phyloP scores from a whole-genome alignment of 2,113 vertebrate species.

The Oreochromis tanganicae region DNA sequence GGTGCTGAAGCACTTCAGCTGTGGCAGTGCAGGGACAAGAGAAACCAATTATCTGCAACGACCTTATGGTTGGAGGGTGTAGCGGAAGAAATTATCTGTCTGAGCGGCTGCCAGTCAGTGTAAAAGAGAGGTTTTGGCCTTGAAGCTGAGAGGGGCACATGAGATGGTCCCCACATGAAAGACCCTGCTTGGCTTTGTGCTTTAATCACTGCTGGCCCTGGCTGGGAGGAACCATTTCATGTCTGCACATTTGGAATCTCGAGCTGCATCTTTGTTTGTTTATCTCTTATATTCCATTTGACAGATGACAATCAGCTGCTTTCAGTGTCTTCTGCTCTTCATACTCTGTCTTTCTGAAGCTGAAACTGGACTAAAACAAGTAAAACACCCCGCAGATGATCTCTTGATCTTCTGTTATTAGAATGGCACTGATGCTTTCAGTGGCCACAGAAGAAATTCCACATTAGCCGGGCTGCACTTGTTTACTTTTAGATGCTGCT shows the following conservation, averaged over 20 bases:
- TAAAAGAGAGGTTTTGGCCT: slow-evolving; percentile 19
- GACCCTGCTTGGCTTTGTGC: neutral
- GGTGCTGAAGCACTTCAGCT: slow-evolving; percentile 5
- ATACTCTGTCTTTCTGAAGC: neutral
- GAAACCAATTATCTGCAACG: slow-evolving; percentile 18
- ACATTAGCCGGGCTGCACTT: neutral
- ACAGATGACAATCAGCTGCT: slow-evolving; percentile 20
- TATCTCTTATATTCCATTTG: slow-evolving; percentile 17
- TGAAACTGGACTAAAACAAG: neutral
- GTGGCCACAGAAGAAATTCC: slow-evolving; percentile 1
- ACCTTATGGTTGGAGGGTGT: neutral
- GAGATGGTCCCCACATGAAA: slow-evolving; percentile 62
- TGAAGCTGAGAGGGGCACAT: slow-evolving; percentile 23
- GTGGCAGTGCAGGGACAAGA: slow-evolving; percentile 1
- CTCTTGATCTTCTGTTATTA: neutral
- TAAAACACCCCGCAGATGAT: neutral
- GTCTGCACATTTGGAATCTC: slow-evolving; percentile 7
- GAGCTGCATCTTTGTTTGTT: slow-evolving; percentile 22
- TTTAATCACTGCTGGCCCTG: slow-evolving; percentile 29
- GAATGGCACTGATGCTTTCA: slow-evolving; percentile 2
- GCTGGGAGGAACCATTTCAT: slow-evolving; percentile 34
- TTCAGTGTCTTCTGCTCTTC: neutral
- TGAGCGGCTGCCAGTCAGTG: neutral
- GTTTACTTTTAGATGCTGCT: slow-evolving; percentile 26
- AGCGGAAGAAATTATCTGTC: slow-evolving; percentile 34